Base-by-base conservation (phyloP, 2,888 invertebrate genomes). In the Sarcophaga variegata region DNA sequence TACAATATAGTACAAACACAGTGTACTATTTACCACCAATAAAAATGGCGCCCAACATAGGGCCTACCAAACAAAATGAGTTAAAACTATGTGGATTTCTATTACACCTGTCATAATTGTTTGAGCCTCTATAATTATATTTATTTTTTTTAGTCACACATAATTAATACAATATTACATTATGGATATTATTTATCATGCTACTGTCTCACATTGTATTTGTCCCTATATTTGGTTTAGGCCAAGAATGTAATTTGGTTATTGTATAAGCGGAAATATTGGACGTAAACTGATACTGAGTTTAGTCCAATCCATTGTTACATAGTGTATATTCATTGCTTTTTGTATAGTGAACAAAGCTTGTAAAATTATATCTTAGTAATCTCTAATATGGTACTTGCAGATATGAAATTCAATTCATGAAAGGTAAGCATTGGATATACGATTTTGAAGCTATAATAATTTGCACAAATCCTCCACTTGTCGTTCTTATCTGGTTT, bases 31-130 rank as follows among this genome's bases (percentile, higher is more conserved):
- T 11, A 27, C 14, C 6, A 8, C 59, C n/a, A 60, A 72, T 22
- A 59, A 72, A 62, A 60, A 60, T 72, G 62, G 72, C 45, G 45
- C 72, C 72, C 62, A 74, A 54, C 69, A 22, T 70, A 47, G 49
- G 49, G 69, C 69, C 69, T 22, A 1, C 25, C 20, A 14, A 27
- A 54, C 54, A 10, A 54, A 6, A 4, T 12, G 62, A 62, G 47
- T 20, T 20, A n/a, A 37, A 45, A 74, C 2, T 20, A 37, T 22
- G 12, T 22, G 20, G 6, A 14, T 14, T 62, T 62, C 6, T 20
- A 45, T 62, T 20, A 20, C 25, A 70, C 11, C 27, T 20, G 17
- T 10, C 8, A 4, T 70, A 8, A 27, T 72, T 45, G 25, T 72
- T 72, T 37, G 59, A 62, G 14, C 6, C 62, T 45, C 72, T 12